Percentiles rank a stretch among this genome's conserved stretches.
Evolutionary conservation across 1,140 invertebrate species (phyloP).

Genomic region (Diachasmimorpha longicaudata): DNA sequence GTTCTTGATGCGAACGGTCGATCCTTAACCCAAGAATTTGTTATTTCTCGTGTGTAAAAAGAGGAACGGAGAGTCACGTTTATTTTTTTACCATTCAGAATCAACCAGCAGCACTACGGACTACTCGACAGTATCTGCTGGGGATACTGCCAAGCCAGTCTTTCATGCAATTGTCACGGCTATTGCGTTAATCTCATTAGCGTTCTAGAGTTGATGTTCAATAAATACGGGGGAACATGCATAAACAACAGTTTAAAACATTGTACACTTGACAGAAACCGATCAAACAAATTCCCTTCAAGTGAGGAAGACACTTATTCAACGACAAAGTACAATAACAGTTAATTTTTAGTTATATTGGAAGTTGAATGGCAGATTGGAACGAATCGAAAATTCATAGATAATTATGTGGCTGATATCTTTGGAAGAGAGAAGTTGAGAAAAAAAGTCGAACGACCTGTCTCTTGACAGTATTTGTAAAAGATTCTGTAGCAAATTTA

Average conservation of each 20-base stretch:
- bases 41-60: background rate
- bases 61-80: slow-evolving; percentile 36
- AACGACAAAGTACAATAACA: slow-evolving; percentile 2
- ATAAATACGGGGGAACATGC: background rate
- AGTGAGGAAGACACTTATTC: background rate
- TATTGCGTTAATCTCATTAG: slow-evolving; percentile 47
- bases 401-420: background rate
- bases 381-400: background rate
- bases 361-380: background rate
- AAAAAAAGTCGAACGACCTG: background rate
- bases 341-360: background rate
- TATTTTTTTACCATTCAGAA: slow-evolving; percentile 60
- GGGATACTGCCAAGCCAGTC: slow-evolving; percentile 54
- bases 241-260: slow-evolving; percentile 1
- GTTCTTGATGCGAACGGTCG: background rate
- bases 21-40: background rate
- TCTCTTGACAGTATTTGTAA: too few species aligned
- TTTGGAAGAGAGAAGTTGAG: background rate
- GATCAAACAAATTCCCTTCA: background rate
- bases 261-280: background rate
- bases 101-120: slow-evolving; percentile 52
- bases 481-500: too few species aligned
- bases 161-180: slow-evolving; percentile 55
- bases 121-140: slow-evolving; percentile 51
- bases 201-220: slow-evolving; percentile 43